These are phyloP conservation scores for Parelbella ahira DNA, from an alignment of 2,888 invertebrate genomes.

Conservation along the genomic window DNA sequence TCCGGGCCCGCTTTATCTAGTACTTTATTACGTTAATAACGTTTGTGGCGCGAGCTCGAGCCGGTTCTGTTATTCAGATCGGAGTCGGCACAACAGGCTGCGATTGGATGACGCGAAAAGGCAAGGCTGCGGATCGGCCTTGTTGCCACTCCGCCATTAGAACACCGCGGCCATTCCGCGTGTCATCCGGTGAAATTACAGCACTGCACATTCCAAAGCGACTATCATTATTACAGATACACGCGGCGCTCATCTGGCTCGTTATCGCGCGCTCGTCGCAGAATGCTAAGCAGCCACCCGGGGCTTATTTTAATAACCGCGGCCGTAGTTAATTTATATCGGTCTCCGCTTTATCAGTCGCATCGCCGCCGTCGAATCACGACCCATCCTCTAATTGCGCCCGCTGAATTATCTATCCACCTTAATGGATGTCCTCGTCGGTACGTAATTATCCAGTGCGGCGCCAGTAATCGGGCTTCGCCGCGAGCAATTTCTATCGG, in stretches of 20 bases:
- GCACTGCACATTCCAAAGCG: constrained; percentile 4
- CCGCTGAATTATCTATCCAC: constrained; percentile 69
- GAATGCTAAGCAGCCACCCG: constrained; percentile 25
- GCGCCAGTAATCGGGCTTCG: constrained; percentile 59
- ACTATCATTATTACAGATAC: constrained; percentile 3
- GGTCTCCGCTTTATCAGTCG: constrained; percentile 40
- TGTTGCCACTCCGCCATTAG: constrained; percentile 58
- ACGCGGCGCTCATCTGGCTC: background rate
- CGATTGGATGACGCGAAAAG: constrained; percentile 74
- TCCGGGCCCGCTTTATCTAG: constrained; percentile 72
- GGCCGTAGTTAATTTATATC: constrained; percentile 47
- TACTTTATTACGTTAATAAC: constrained; percentile 76
- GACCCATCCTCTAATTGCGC: constrained; percentile 64
- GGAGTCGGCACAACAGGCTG: constrained; percentile 54
- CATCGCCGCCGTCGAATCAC: constrained; percentile 46
- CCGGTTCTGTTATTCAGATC: constrained; percentile 70
- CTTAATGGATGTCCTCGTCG: constrained; percentile 67
- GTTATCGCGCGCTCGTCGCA: background rate
- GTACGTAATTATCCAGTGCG: constrained; percentile 62
- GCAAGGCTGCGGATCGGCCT: constrained; percentile 73
- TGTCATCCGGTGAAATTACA: constrained; percentile 11
- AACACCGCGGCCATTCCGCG: constrained; percentile 23
- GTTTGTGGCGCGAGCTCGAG: constrained; percentile 68
- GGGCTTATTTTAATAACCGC: constrained; percentile 44
- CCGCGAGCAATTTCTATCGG: constrained; percentile 61